Evolutionary conservation across 2,888 invertebrate species (phyloP).

Genomic region (Emmelina monodactyla): DNA sequence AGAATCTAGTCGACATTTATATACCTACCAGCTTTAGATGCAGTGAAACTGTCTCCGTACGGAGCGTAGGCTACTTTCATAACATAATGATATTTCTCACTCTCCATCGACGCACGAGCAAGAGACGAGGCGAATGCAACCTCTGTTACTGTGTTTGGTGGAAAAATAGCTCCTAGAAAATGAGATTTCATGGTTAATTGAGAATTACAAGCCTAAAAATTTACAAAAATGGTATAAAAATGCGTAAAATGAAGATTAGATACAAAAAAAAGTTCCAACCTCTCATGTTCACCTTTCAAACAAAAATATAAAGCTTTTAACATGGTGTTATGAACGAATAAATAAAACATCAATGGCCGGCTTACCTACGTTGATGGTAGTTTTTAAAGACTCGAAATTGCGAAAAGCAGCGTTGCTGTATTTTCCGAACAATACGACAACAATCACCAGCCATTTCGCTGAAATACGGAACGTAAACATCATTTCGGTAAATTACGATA

Average conservation of each 20-base stretch:
- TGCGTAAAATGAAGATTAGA: no score
- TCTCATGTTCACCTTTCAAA: no score
- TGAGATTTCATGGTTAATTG: constrained; percentile 1
- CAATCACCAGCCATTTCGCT: constrained; percentile 29
- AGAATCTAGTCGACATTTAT: no score
- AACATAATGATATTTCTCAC: constrained; percentile 38
- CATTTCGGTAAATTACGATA: constrained; percentile 18
- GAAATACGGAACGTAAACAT: constrained; percentile 20
- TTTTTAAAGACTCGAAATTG: constrained; percentile 41
- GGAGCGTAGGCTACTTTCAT: constrained; percentile 37
- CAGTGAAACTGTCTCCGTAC: constrained; percentile 45
- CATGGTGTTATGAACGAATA: no score
- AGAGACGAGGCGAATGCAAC: constrained; percentile 47
- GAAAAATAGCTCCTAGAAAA: constrained; percentile 44
- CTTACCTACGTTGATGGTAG: constrained; percentile 43
- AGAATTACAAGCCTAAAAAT: constrained; percentile 1
- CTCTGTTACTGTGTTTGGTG: constrained; percentile 43
- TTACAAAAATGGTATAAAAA: no score
- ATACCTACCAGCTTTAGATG: constrained; percentile 45
- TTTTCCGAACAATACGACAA: constrained; percentile 24
- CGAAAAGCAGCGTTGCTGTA: constrained; percentile 32
- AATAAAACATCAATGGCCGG: not conserved
- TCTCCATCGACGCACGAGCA: constrained; percentile 48
- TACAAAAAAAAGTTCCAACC: no score
- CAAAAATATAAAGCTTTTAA: no score